Evolutionary conservation across 2,888 invertebrate species (phyloP), one percentile per base, ranked within the genome.

Genomic region (Antheraea assamensis): DNA sequence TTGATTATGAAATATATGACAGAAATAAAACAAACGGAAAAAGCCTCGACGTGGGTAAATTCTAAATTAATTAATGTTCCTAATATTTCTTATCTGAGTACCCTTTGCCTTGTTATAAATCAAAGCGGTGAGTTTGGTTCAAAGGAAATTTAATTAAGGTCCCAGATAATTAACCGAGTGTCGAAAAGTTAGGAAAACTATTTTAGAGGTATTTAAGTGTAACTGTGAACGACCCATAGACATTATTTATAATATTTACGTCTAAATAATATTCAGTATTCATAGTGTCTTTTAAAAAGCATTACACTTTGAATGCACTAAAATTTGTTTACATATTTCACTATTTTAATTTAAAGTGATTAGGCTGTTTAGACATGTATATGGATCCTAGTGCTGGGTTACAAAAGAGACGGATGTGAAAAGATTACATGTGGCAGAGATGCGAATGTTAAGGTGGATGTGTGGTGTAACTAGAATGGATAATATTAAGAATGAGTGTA

Each of bases 121-220:
- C 74, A 76, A 71, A 75, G 71, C 71, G 74, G 61, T 71, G 42
- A 74, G 74, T 76, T 81, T 75, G 74, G 72, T 70, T 55, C 66
- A 78, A 75, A 71, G 73, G 74, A 21, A 75, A 76, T 78, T 78
- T 76, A 76, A 79, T 79, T 77, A 72, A 70, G 71, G 73, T 75
- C 76, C 71, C 70, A 77, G 75, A 71, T 71, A 75, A 73, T 70
- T 58, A 68, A 64, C 30, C 71, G 75, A 77, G 75, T 72, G 30
- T 71, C 30, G 74, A 70, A 64, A 80, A 81, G 73, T 76, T 81
- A 71, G 15, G 19, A 73, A 49, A 81, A 79, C 75, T 83, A 79
- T 76, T 74, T 58, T 75, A 71, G 76, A 76, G 74, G 74, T 74
- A 64, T 75, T 52, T 73, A n/a, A 78, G 77, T 74, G 49, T 61